Percentiles rank a stretch among this genome's conserved stretches.
Conservation (phyloP, 2,888 invertebrate species). For the Apodemia zela region DNA sequence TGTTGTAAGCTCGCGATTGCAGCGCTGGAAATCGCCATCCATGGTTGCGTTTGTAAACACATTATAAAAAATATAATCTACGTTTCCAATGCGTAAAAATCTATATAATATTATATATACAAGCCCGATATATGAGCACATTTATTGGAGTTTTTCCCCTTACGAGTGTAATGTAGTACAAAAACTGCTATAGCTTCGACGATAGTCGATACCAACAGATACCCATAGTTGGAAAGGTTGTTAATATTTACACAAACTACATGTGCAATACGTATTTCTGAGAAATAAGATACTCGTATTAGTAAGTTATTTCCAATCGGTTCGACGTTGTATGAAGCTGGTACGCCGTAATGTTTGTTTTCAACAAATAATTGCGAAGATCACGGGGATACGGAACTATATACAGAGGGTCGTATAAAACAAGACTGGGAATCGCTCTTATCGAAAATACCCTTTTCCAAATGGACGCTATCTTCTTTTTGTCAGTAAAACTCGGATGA, state of each 20-base stretch:
- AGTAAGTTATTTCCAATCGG: neutral
- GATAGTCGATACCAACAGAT: no score
- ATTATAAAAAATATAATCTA: no score
- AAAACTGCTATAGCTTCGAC: no score
- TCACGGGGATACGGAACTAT: neutral
- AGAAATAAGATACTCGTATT: neutral
- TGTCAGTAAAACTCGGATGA: neutral
- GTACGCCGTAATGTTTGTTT: constrained; percentile 1
- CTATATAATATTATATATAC: no score
- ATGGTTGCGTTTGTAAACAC: no score
- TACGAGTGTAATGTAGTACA: no score
- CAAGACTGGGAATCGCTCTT: neutral
- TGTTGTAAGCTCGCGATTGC: no score
- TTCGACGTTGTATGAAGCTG: neutral
- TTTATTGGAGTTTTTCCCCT: no score
- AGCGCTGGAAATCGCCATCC: no score
- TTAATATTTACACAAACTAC: neutral
- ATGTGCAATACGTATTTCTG: neutral
- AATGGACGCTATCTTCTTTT: neutral
- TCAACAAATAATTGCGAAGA: constrained; percentile 11
- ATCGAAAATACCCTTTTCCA: neutral
- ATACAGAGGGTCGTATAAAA: neutral
- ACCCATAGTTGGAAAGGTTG: neutral
- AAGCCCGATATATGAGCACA: no score
- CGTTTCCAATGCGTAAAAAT: no score